Conservation (phyloP, 2,888 invertebrate genomes). For the Dynastes tityus region DNA sequence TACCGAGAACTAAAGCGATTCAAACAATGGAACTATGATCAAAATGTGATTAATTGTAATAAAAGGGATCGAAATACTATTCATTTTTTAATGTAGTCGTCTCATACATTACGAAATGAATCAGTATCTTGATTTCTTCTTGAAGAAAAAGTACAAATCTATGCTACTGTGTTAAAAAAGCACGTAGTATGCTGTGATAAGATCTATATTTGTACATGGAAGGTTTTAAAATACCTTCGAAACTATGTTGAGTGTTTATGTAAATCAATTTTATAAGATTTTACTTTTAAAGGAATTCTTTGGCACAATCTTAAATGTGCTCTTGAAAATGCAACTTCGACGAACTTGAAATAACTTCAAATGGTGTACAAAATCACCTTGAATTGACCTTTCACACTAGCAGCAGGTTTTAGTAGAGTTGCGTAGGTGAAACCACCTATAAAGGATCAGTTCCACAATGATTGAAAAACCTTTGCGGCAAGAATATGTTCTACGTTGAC, state of each 20-base stretch:
- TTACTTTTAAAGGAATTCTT: not conserved
- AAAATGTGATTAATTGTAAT: not conserved
- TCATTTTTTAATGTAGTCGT: conserved; percentile 35
- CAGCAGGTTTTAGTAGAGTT: conserved; percentile 45
- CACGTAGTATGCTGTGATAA: not conserved
- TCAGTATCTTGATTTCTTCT: conserved; percentile 26
- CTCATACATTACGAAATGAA: conserved; percentile 39
- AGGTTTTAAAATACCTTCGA: conserved; percentile 6
- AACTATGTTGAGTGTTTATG: conserved; percentile 26
- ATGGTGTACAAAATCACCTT: conserved; percentile 44
- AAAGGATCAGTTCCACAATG: conserved; percentile 44
- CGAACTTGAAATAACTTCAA: conserved; percentile 45
- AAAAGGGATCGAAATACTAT: conserved; percentile 20
- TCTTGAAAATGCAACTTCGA: conserved; percentile 43
- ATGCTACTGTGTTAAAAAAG: conserved; percentile 2
- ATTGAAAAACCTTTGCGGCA: conserved; percentile 25
- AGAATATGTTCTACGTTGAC: conserved; percentile 11
- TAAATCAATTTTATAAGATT: conserved; percentile 16
- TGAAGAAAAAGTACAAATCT: not conserved
- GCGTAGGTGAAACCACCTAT: conserved; percentile 44
- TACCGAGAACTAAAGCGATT: conserved; percentile 62
- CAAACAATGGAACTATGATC: conserved; percentile 1
- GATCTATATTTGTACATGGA: conserved; percentile 9
- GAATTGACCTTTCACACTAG: conserved; percentile 36
- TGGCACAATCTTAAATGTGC: conserved; percentile 8